These are phyloP conservation scores for Hiodon alosoides DNA, from an alignment of 2,113 vertebrate species.

Conservation along the genomic window DNA sequence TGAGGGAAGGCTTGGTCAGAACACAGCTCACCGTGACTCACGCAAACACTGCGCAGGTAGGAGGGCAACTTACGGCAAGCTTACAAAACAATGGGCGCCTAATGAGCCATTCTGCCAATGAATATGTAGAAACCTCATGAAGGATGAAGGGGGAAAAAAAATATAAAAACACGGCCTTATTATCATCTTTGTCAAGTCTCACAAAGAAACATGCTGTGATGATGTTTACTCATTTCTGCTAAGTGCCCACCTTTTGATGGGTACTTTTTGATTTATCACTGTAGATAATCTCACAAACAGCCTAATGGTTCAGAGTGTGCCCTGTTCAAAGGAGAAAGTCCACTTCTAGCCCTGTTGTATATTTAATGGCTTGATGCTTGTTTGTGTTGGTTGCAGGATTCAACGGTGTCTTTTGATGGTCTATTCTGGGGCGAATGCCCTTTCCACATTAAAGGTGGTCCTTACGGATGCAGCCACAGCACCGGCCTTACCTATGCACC, in stretches of 20 bases:
- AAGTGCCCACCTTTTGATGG: too few species aligned
- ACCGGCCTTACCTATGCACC: neutral
- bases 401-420: slow-evolving; percentile 36
- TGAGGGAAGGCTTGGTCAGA: neutral
- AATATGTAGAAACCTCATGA: too few species aligned
- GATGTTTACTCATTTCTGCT: too few species aligned
- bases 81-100: too few species aligned
- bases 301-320: neutral
- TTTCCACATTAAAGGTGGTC: slow-evolving; percentile 29
- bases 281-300: neutral
- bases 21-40: neutral
- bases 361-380: slow-evolving; percentile 39
- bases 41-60: neutral
- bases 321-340: slow-evolving; percentile 17
- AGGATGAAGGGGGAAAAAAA: too few species aligned
- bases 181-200: too few species aligned
- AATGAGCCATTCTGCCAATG: too few species aligned
- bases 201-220: too few species aligned
- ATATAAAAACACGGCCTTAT: too few species aligned
- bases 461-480: neutral
- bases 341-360: slow-evolving; percentile 34
- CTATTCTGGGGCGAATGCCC: slow-evolving; percentile 28
- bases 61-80: too few species aligned
- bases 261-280: neutral
- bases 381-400: too few species aligned